phyloP scores from a whole-genome alignment of 2,888 invertebrate species.

The Geotrupes spiniger region DNA sequence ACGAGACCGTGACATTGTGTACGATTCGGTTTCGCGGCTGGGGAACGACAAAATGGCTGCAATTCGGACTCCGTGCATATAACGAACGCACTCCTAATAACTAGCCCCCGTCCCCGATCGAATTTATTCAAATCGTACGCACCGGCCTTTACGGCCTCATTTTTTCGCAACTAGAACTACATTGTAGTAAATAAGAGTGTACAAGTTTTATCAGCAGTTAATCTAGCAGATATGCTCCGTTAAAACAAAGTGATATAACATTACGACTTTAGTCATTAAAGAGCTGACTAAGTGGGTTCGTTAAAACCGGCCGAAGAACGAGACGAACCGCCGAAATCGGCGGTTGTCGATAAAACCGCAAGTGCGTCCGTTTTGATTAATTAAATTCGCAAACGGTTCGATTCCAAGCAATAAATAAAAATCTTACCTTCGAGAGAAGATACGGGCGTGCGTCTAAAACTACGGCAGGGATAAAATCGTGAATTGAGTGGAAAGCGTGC shows the following conservation, averaged over 20 bases:
- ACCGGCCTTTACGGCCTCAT: too few species aligned
- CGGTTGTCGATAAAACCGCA: background rate
- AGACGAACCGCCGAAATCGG: too few species aligned
- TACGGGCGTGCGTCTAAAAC: background rate
- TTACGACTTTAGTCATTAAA: constrained; percentile 18
- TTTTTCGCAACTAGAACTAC: background rate
- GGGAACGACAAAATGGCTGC: too few species aligned
- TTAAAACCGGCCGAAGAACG: constrained; percentile 11
- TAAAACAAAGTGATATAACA: constrained; percentile 20
- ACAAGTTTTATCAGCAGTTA: constrained; percentile 20
- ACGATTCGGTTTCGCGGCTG: too few species aligned
- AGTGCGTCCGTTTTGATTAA: background rate
- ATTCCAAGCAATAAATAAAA: too few species aligned
- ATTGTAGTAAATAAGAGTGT: constrained; percentile 4
- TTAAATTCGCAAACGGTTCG: background rate
- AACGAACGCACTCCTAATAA: too few species aligned
- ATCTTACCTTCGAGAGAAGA: constrained; percentile 3
- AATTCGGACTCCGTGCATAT: too few species aligned
- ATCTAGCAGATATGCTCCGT: constrained; percentile 23
- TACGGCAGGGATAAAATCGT: too few species aligned
- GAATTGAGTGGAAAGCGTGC: background rate
- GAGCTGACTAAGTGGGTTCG: constrained; percentile 14
- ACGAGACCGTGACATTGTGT: too few species aligned
- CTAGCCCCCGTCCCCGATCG: too few species aligned
- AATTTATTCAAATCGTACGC: too few species aligned